Evolutionary conservation across 2,888 invertebrate genomes (phyloP), one percentile per base, ranked within the genome.

Genomic region (Dioctria rufipes): DNA sequence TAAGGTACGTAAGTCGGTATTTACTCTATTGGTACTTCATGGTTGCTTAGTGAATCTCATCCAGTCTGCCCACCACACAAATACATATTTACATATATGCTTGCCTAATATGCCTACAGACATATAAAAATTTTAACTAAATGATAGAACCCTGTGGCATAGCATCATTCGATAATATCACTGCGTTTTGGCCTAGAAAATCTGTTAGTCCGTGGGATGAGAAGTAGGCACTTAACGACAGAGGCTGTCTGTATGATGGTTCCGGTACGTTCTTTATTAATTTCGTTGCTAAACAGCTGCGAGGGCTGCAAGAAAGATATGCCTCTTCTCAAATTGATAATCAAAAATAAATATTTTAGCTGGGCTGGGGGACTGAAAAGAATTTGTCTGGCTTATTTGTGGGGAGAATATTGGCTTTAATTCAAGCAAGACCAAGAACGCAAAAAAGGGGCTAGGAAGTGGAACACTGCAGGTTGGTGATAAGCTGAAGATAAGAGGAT

Each of bases 341-440:
- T 87, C 87, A 86, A 86, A 86, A 86, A 85, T 87, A 86, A 86
- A 86, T 86, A 87, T 86, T 86, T 87, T 85, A 87, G 85, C 85
- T 85, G 25, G 25, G 25, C 25, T 25, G 25, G 85, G 84, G 58
- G 25, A 51, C 42, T 73, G 11, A 8, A 39, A 73, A 73, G 51
- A 73, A 73, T 60, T 25, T 43, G 42, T 40, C 49, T 37, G 58
- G 13, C 25, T 13, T 58, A 25, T 25, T 25, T 25, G n/a, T 11
- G 60, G 43, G 43, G 39, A 3, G 58, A 40, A 51, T 25, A 25
- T 43, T 11, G 40, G n/a, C 66, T 25, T 54, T 71, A 9, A 25
- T 25, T 25, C 25, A 25, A 25, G 25, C 4, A 46, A 39, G 60
- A 13, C 25, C 25, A 25, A 25, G 3, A n/a, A 60, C 1, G 60